phyloP scores from a whole-genome alignment of 2,888 invertebrate species.

The Perizoma affinitatum region DNA sequence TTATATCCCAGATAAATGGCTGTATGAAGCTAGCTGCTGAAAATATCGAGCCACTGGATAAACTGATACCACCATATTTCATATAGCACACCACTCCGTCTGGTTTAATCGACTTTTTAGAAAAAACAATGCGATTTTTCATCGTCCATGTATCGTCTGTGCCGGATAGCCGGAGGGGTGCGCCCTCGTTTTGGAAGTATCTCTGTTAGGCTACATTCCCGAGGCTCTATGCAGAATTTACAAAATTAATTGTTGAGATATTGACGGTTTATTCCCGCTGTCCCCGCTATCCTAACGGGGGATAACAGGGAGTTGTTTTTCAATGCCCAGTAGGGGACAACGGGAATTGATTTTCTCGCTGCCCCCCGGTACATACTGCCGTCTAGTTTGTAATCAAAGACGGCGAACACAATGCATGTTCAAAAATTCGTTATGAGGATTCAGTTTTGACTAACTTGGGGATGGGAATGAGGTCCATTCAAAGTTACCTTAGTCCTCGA shows the following conservation, averaged over 20 bases:
- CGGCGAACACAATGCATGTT: no score
- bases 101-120: conserved; percentile 42
- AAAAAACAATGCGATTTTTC: conserved; percentile 34
- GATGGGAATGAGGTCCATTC: no score
- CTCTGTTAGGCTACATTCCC: conserved; percentile 12
- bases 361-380: no score
- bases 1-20: conserved; percentile 38
- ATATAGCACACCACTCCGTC: conserved; percentile 44
- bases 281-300: no score
- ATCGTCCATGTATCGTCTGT: conserved; percentile 28
- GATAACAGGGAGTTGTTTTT: no score
- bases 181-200: conserved; percentile 14
- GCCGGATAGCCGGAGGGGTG: conserved; percentile 9
- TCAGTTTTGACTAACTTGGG: no score
- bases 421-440: no score
- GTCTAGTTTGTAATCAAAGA: no score
- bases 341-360: no score
- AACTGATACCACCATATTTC: conserved; percentile 39
- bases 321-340: no score
- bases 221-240: conserved; percentile 9
- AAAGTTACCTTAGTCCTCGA: no score
- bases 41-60: conserved; percentile 36
- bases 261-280: not conserved
- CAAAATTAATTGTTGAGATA: conserved; percentile 9
- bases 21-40: conserved; percentile 32